These are phyloP conservation scores for Aulostomus chinensis DNA, from an alignment of 2,797 vertebrate species.

Conservation along the genomic window DNA sequence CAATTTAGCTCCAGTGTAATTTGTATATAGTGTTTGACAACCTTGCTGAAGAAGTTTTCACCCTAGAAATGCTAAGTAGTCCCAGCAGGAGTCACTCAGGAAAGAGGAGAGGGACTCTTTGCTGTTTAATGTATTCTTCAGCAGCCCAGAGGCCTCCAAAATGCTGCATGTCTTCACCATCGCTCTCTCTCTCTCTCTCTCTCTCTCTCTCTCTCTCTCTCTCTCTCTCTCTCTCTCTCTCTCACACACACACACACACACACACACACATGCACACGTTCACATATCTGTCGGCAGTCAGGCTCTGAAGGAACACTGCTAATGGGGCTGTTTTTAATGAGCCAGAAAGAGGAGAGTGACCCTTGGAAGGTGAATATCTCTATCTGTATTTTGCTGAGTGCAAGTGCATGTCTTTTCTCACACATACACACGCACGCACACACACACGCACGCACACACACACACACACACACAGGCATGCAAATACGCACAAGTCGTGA, in stretches of 20 bases:
- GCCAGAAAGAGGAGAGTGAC: slow-evolving; percentile 77
- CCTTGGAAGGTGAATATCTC: slow-evolving; percentile 79
- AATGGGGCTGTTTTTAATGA: slow-evolving; percentile 83
- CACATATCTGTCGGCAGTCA: slow-evolving; percentile 72
- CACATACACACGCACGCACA: slow-evolving; percentile 29
- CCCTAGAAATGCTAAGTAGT: slow-evolving; percentile 87
- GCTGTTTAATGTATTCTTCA: slow-evolving; percentile 80
- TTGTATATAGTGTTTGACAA: slow-evolving; percentile 82
- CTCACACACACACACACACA: slow-evolving; percentile 19
- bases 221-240: slow-evolving; percentile 39
- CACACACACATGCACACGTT: slow-evolving; percentile 28
- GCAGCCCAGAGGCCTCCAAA: slow-evolving; percentile 77
- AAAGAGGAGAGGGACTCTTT: slow-evolving; percentile 73
- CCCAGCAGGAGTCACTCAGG: slow-evolving; percentile 84
- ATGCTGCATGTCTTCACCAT: slow-evolving; percentile 66
- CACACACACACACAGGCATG: slow-evolving; percentile 7
- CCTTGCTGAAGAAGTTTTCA: slow-evolving; percentile 83
- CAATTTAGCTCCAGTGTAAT: slow-evolving; percentile 67
- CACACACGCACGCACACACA: slow-evolving; percentile 5
- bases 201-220: slow-evolving; percentile 37
- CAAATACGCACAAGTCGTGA: too few species aligned
- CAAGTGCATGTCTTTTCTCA: slow-evolving; percentile 38
- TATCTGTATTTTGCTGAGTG: slow-evolving; percentile 56
- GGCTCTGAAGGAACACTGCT: slow-evolving; percentile 76
- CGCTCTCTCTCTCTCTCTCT: slow-evolving; percentile 39